Conservation (phyloP, 2,797 vertebrate genomes). For the Spinus olivaceus region DNA sequence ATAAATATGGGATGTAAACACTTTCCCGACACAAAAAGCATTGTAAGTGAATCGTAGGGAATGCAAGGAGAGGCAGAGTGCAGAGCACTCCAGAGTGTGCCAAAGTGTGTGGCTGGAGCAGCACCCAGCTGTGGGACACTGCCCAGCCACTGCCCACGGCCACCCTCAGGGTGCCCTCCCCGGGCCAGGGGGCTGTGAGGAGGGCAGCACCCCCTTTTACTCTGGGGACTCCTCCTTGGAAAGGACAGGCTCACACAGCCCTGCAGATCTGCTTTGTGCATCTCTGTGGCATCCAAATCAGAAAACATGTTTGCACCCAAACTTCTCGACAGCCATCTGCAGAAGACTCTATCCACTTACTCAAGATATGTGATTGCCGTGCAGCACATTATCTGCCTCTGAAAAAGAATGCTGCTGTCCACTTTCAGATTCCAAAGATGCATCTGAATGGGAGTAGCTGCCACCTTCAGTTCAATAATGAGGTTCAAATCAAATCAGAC, state of each 20-base stretch:
- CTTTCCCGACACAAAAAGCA: not conserved
- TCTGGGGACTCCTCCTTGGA: not conserved
- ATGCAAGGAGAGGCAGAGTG: fast-evolving
- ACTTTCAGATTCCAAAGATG: not conserved
- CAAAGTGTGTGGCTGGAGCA: fast-evolving
- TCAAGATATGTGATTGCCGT: not conserved
- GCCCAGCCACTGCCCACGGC: fast-evolving
- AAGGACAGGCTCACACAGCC: not conserved
- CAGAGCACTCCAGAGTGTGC: fast-evolving
- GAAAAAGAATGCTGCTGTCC: not conserved
- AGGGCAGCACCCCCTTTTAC: not conserved
- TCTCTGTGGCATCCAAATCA: not conserved
- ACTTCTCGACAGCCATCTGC: fast-evolving
- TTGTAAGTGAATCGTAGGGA: not conserved
- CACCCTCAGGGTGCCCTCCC: not conserved
- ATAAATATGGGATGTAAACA: not conserved
- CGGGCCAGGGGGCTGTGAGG: fast-evolving
- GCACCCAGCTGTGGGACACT: fast-evolving
- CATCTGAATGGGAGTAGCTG: not conserved
- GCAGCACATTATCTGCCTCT: not conserved
- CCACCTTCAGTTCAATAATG: not conserved
- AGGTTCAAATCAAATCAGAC: not conserved
- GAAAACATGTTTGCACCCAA: not conserved
- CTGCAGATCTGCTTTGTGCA: not conserved
- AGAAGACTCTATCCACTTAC: not conserved